These are phyloP conservation scores for Physella acuta DNA, from an alignment of 1,140 invertebrate species.

Conservation along the genomic window DNA sequence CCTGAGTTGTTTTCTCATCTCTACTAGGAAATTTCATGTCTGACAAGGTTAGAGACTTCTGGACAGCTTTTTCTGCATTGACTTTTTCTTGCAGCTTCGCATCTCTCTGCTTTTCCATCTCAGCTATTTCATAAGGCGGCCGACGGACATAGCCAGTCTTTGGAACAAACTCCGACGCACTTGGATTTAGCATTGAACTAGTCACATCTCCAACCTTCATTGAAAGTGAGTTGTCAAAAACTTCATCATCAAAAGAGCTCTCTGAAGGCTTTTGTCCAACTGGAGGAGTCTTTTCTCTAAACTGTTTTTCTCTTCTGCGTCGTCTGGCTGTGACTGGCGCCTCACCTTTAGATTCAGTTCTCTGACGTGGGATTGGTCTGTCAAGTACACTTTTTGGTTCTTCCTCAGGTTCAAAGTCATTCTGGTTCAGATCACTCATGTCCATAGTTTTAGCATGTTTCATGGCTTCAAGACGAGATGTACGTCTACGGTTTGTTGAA, in stretches of 20 bases:
- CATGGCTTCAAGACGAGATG: slow-evolving; percentile 5
- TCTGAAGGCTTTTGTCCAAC: slow-evolving; percentile 22
- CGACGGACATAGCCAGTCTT: slow-evolving; percentile 1
- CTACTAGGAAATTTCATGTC: slow-evolving; percentile 19
- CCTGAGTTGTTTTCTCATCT: slow-evolving; percentile 4
- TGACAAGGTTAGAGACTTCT: slow-evolving; percentile 10
- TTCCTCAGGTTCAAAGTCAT: slow-evolving; percentile 23
- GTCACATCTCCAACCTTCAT: slow-evolving; percentile 22
- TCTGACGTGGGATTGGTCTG: slow-evolving; percentile 20
- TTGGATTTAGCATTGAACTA: slow-evolving; percentile 3
- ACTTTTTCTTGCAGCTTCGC: slow-evolving; percentile 7
- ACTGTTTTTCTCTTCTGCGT: slow-evolving; percentile 12
- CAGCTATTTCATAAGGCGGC: not conserved
- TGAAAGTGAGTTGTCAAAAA: slow-evolving; percentile 16
- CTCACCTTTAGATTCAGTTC: slow-evolving; percentile 24
- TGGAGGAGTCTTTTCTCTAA: slow-evolving; percentile 17
- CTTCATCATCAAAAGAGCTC: slow-evolving; percentile 27
- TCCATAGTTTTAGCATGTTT: slow-evolving; percentile 24
- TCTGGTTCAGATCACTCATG: not conserved
- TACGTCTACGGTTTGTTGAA: not conserved
- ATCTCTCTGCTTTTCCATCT: slow-evolving; percentile 13
- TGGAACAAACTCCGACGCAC: slow-evolving; percentile 21
- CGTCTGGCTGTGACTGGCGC: slow-evolving; percentile 14
- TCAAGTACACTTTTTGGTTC: slow-evolving; percentile 20
- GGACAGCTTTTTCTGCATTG: slow-evolving; percentile 7